Percentiles rank a stretch among this genome's conserved stretches.
These are phyloP conservation scores for Odontomachus brunneus DNA, from an alignment of 1,140 invertebrate species.

Conservation along the genomic window DNA sequence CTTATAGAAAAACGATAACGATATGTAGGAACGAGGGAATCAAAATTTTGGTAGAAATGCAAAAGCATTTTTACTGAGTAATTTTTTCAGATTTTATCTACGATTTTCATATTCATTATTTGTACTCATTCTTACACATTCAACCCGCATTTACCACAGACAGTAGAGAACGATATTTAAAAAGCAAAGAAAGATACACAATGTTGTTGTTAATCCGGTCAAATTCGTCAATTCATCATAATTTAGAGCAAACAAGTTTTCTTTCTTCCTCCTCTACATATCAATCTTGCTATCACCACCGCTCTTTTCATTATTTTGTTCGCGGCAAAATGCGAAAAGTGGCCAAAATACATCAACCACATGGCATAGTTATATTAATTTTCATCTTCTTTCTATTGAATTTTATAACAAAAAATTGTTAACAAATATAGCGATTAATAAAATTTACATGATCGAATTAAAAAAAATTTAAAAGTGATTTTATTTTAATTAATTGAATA, in stretches of 20 bases:
- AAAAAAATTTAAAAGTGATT: neutral
- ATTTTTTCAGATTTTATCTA: too few species aligned
- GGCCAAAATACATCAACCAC: neutral
- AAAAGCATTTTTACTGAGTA: too few species aligned
- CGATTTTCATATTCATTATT: too few species aligned
- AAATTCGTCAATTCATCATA: constrained; percentile 51
- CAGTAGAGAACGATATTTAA: neutral
- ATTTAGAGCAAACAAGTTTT: constrained; percentile 56
- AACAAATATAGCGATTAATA: neutral
- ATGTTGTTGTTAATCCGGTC: constrained; percentile 38
- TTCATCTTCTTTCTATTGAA: constrained; percentile 14
- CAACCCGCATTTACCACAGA: too few species aligned
- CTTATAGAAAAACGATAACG: neutral
- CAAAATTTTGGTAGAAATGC: too few species aligned
- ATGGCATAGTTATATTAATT: neutral
- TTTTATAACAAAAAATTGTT: neutral
- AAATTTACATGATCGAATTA: neutral
- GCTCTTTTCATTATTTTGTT: constrained; percentile 45
- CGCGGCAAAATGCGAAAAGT: constrained; percentile 15
- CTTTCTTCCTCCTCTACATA: constrained; percentile 1
- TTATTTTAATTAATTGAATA: neutral
- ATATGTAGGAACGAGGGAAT: too few species aligned
- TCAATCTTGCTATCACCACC: neutral
- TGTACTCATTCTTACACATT: too few species aligned
- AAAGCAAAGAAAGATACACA: neutral